phyloP scores from a whole-genome alignment of 2,797 vertebrate species.

The Chelonia mydas region DNA sequence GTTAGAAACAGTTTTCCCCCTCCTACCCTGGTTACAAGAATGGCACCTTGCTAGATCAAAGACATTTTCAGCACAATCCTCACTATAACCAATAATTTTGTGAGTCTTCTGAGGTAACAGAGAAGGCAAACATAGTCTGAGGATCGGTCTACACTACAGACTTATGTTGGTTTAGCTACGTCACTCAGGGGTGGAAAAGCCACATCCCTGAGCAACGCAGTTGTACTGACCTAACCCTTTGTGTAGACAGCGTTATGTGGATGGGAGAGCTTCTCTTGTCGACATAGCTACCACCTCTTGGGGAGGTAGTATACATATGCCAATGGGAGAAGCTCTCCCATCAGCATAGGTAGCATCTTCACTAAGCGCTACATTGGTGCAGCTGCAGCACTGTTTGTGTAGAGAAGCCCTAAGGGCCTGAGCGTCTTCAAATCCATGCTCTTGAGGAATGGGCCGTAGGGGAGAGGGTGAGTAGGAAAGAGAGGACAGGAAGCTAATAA shows the following conservation, averaged over 20 bases:
- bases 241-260: background rate
- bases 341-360: background rate
- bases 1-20: slow-evolving; percentile 41
- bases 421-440: fast-evolving
- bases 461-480: background rate
- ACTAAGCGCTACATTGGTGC: background rate
- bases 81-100: background rate
- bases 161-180: background rate
- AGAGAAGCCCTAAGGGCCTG: background rate
- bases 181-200: background rate
- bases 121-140: background rate
- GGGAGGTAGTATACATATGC: background rate
- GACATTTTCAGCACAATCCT: background rate
- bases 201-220: background rate
- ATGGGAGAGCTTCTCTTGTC: background rate
- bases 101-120: background rate
- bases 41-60: slow-evolving; percentile 19
- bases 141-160: background rate
- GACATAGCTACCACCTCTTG: background rate
- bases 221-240: background rate
- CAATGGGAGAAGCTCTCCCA: background rate
- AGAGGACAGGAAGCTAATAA: slow-evolving; percentile 45
- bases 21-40: background rate
- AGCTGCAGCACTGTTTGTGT: background rate
- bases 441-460: background rate